Base-by-base conservation (phyloP, 2,888 invertebrate species). In the Diplolepis rosae region DNA sequence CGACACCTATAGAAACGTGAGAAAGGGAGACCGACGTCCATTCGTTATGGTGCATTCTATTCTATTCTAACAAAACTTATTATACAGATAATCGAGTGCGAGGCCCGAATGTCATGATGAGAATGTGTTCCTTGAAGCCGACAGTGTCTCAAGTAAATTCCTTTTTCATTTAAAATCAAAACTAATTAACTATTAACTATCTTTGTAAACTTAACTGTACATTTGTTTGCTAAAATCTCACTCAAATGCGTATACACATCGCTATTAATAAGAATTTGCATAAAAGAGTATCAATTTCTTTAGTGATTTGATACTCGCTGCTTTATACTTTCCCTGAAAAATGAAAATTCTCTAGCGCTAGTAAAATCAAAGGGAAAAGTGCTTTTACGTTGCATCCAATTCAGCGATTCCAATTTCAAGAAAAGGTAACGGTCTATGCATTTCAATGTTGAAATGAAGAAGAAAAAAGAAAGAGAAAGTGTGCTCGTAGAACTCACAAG, bases 1-100 rank as follows among this genome's bases (percentile, higher is more conserved):
- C 39, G 61, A 61, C 61, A 61, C 61, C 39, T 24, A n/a, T n/a
- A 39, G 61, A 39, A 61, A 61, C 24, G 39, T 61, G 61, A 61
- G 32, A 30, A 32, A 48, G 48, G 48, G 39, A 61, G 39, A 22
- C 48, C 66, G 45, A 42, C 48, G 45, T 7, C 50, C 48, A 48
- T 66, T 66, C 42, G 45, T 66, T 50, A 66, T 50, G 18, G 66
- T 66, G 45, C 48, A 66, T n/a, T n/a, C n/a, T n/a, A n/a, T n/a
- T n/a, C n/a, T n/a, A n/a, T n/a, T n/a, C n/a, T n/a, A n/a, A n/a
- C n/a, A n/a, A n/a, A n/a, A n/a, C n/a, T n/a, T n/a, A n/a, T n/a
- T n/a, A n/a, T n/a, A n/a, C n/a, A n/a, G n/a, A n/a, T n/a, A n/a
- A n/a, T n/a, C n/a, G n/a, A n/a, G n/a, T n/a, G n/a, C n/a, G n/a